Conservation (phyloP, 2,797 vertebrate species). For the Picus viridis region DNA sequence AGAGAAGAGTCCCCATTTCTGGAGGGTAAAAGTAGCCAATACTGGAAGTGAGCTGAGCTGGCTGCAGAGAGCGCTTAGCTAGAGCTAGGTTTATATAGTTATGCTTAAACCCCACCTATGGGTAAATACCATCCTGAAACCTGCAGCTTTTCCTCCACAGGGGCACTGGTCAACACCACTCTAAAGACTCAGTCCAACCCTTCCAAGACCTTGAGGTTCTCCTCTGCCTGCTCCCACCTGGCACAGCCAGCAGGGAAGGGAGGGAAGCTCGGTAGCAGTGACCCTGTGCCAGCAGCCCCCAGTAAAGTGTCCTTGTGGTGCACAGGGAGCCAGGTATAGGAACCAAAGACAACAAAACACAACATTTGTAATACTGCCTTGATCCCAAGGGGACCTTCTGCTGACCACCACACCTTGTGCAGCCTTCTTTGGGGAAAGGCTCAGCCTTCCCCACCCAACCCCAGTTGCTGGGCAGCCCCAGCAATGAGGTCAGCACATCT, state of each 20-base stretch:
- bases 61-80: slow-evolving; percentile 33
- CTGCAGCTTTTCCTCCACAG: slow-evolving; percentile 55
- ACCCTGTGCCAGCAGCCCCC: neutral
- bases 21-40: slow-evolving; percentile 48
- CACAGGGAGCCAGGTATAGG: too few species aligned
- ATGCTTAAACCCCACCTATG: neutral
- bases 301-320: neutral
- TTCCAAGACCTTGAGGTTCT: neutral
- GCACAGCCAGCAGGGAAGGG: slow-evolving; percentile 53
- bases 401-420: neutral
- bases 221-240: neutral
- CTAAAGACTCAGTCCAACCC: neutral
- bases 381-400: too few species aligned
- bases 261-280: neutral
- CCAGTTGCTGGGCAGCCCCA: neutral
- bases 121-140: neutral
- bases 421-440: neutral
- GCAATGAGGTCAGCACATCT: neutral
- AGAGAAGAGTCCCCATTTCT: slow-evolving; percentile 18
- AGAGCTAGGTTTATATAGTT: slow-evolving; percentile 26
- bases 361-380: neutral
- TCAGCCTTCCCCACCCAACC: neutral
- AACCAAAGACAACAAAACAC: too few species aligned
- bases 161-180: neutral
- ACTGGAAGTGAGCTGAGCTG: slow-evolving; percentile 53